Conservation (phyloP, 2,113 vertebrate genomes). For the Puma concolor region DNA sequence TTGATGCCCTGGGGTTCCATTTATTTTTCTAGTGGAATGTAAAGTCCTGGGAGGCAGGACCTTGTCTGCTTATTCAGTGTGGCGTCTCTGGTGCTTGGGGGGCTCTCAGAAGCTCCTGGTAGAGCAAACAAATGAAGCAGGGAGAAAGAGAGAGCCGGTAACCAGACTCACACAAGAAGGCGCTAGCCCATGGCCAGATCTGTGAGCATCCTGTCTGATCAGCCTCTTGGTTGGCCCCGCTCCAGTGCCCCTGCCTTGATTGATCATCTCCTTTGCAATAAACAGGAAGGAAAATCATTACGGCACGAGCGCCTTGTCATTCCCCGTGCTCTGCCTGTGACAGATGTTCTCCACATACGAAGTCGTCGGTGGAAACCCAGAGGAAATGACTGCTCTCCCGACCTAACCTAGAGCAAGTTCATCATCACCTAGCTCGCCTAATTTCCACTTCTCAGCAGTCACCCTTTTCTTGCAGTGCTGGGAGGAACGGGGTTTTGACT, state of each 20-base stretch:
- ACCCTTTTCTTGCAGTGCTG: conserved; percentile 32
- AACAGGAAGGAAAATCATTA: conserved; percentile 83
- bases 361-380: conserved; percentile 66
- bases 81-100: background rate
- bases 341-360: conserved; percentile 66
- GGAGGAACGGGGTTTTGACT: conserved; percentile 45
- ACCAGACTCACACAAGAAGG: background rate
- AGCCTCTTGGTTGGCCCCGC: background rate
- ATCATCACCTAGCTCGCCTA: conserved; percentile 62
- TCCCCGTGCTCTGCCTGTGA: conserved; percentile 67
- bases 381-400: conserved; percentile 73
- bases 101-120: background rate
- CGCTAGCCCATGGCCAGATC: rapidly evolving
- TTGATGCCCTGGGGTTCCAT: background rate
- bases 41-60: background rate
- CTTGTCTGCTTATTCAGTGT: background rate
- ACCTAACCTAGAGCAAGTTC: conserved; percentile 67
- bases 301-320: conserved; percentile 70
- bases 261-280: conserved; percentile 68
- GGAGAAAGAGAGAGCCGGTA: background rate
- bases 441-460: conserved; percentile 52
- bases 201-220: background rate
- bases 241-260: conserved; percentile 23
- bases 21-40: background rate
- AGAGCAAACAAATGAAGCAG: background rate